These are phyloP conservation scores for Limnephilus marmoratus DNA, from an alignment of 2,888 invertebrate species.

Conservation along the genomic window DNA sequence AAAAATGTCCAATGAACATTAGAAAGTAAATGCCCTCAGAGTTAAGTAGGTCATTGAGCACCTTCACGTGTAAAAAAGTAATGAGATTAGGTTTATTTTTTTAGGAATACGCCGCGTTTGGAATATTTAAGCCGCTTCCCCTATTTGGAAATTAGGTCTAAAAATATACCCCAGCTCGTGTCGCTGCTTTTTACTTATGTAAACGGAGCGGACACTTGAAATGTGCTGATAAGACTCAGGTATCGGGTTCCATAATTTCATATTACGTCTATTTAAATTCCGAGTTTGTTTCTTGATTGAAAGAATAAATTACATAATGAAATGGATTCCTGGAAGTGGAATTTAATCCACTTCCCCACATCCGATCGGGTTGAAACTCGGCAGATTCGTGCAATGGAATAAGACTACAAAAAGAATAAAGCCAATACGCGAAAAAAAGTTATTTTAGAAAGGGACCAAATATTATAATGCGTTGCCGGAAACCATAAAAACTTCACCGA, in stretches of 20 bases:
- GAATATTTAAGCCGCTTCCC: slow-evolving; percentile 49
- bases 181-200: slow-evolving; percentile 18
- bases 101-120: slow-evolving; percentile 35
- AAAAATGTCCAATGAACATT: slow-evolving; percentile 66
- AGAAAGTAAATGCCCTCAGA: slow-evolving; percentile 50
- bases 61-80: slow-evolving; percentile 62
- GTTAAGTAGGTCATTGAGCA: slow-evolving; percentile 66
- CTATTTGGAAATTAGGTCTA: slow-evolving; percentile 5
- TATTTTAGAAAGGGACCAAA: too few relatives aligned
- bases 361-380: too few relatives aligned
- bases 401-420: too few relatives aligned
- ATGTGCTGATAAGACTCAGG: neutral
- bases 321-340: too few relatives aligned
- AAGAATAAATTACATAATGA: too few relatives aligned
- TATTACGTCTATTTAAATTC: neutral
- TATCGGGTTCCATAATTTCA: neutral
- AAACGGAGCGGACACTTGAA: slow-evolving; percentile 34
- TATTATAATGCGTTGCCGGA: too few relatives aligned
- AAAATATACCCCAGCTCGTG: neutral
- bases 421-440: too few relatives aligned
- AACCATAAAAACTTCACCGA: too few relatives aligned
- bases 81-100: slow-evolving; percentile 57
- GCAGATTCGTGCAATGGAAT: too few relatives aligned
- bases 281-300: too few relatives aligned
- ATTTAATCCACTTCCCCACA: too few relatives aligned